Percentiles rank a stretch among this genome's conserved stretches.
These are phyloP conservation scores for Plumapathes pennacea DNA, from an alignment of 92 coral and sea anemone species.

Conservation along the genomic window DNA sequence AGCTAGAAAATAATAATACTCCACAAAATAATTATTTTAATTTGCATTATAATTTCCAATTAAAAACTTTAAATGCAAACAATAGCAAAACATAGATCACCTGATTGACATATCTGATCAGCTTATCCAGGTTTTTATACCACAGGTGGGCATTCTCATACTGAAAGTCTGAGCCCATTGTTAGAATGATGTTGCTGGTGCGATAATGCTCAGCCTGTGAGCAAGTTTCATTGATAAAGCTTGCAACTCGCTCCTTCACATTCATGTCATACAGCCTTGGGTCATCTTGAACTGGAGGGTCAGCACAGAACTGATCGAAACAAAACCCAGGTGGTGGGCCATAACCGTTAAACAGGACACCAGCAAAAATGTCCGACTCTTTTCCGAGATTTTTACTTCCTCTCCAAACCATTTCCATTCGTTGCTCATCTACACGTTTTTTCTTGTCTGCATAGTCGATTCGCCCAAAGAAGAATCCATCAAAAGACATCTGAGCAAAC, in stretches of 20 bases:
- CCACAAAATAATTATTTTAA: too few species aligned
- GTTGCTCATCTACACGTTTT: conserved; percentile 28
- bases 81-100: too few species aligned
- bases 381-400: conserved; percentile 74
- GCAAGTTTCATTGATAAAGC: conserved; percentile 54
- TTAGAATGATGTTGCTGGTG: conserved; percentile 75
- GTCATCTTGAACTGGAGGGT: conserved; percentile 77
- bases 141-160: conserved; percentile 83
- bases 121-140: conserved; percentile 87
- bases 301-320: conserved; percentile 80
- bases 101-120: conserved; percentile 75
- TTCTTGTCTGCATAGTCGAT: conserved; percentile 55
- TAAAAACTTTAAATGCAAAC: too few species aligned
- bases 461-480: conserved; percentile 74
- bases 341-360: conserved; percentile 74
- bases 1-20: too few species aligned
- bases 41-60: too few species aligned
- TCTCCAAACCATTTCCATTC: conserved; percentile 71
- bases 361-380: conserved; percentile 79
- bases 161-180: conserved; percentile 92
- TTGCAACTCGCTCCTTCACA: conserved; percentile 60
- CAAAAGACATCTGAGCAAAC: conserved; percentile 80
- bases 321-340: conserved; percentile 87
- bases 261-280: conserved; percentile 66
- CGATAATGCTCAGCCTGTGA: conserved; percentile 74